Percentiles rank a stretch among this genome's conserved stretches.
Conservation (phyloP, 2,797 vertebrate genomes). For the Numenius phaeopus region DNA sequence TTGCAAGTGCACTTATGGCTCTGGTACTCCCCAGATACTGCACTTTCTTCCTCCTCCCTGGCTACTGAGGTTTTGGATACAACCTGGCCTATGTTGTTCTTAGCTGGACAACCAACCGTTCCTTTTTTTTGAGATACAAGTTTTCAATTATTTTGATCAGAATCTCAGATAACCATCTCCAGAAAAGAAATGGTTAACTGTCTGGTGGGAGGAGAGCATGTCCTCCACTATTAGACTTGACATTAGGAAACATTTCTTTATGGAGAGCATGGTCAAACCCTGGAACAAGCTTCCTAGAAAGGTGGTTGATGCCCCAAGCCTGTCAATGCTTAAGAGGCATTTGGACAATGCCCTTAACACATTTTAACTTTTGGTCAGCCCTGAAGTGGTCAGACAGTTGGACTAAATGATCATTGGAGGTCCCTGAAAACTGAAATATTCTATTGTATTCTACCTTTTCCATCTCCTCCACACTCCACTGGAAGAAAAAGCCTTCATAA, state of each 20-base stretch:
- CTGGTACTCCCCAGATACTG: neutral
- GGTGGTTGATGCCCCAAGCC: neutral
- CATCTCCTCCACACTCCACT: neutral
- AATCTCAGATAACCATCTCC: neutral
- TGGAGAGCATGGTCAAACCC: neutral
- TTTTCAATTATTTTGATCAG: neutral
- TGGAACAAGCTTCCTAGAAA: neutral
- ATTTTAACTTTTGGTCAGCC: neutral
- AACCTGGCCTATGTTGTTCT: accelerated
- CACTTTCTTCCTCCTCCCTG: neutral
- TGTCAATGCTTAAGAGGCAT: neutral
- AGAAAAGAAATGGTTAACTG: accelerated
- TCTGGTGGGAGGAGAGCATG: neutral
- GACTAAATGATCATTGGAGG: accelerated
- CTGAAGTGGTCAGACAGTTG: neutral
- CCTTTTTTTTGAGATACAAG: neutral
- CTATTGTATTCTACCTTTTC: neutral
- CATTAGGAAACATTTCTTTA: neutral
- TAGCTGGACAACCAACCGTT: neutral
- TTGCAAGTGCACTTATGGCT: neutral
- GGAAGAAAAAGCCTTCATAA: neutral
- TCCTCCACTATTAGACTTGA: too few relatives aligned
- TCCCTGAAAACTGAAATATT: neutral
- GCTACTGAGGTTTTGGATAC: neutral
- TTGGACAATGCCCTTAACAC: neutral